A percentile compares a stretch with the other conserved stretches of the same genome.
phyloP scores from a whole-genome alignment of 2,113 vertebrate genomes.

The Thalassarche chlororhynchos region DNA sequence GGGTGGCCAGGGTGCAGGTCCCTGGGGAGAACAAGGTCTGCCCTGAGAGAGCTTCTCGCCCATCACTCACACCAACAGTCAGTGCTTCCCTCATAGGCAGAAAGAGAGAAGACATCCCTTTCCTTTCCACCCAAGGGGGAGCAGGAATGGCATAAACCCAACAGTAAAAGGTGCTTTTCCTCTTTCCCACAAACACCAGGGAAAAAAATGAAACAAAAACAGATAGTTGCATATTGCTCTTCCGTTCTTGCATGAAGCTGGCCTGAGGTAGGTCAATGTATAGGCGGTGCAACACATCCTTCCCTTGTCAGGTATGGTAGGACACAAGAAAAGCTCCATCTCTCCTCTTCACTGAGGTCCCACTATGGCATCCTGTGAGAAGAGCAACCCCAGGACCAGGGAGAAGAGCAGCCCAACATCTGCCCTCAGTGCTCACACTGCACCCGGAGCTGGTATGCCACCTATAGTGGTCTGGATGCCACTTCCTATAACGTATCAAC shows the following conservation, averaged over 20 bases:
- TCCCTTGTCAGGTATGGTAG: neutral
- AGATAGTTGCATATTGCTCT: neutral
- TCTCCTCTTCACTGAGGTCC: neutral
- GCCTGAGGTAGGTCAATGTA: neutral
- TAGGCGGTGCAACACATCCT: neutral
- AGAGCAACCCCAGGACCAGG: neutral
- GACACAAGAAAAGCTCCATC: neutral
- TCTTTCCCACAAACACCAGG: neutral
- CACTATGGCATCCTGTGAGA: neutral
- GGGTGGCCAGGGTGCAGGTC: neutral
- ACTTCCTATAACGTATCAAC: neutral
- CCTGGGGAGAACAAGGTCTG: neutral
- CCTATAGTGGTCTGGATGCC: neutral
- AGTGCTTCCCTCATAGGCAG: neutral
- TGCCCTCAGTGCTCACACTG: neutral
- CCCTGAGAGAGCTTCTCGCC: neutral
- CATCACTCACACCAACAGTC: neutral
- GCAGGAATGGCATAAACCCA: neutral
- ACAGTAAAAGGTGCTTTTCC: neutral
- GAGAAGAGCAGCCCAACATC: neutral
- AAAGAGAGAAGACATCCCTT: neutral
- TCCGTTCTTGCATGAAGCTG: neutral
- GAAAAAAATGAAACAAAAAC: no score
- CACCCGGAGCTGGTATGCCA: neutral
- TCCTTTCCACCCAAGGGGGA: neutral